Conservation (phyloP, 2,888 invertebrate species). For the Andrena marginata region DNA sequence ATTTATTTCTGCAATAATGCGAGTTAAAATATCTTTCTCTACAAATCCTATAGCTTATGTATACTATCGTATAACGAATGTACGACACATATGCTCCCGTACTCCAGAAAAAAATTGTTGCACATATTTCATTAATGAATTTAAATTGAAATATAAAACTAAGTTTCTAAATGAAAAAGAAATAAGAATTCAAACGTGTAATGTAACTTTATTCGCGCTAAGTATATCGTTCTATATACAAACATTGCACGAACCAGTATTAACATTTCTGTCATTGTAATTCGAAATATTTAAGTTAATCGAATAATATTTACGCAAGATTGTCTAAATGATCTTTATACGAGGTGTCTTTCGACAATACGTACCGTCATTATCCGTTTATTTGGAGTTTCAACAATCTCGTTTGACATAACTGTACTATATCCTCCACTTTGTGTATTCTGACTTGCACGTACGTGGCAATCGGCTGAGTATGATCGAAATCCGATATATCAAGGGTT, state of each 20-base stretch:
- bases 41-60: background rate
- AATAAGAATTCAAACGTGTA: background rate
- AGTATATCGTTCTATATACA: too few relatives aligned
- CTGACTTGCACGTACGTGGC: slow-evolving; percentile 43
- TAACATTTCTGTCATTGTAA: background rate
- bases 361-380: slow-evolving; percentile 79
- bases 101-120: background rate
- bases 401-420: slow-evolving; percentile 63
- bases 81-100: too few relatives aligned
- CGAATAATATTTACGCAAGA: background rate
- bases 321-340: background rate
- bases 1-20: background rate
- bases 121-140: background rate
- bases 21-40: background rate
- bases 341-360: slow-evolving; percentile 18
- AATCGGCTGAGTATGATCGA: slow-evolving; percentile 14
- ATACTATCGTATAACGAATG: background rate
- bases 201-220: background rate
- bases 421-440: slow-evolving; percentile 15
- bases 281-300: slow-evolving; percentile 15
- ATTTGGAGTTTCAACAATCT: slow-evolving; percentile 68
- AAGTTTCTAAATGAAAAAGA: background rate
- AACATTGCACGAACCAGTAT: too few relatives aligned
- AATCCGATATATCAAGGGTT: slow-evolving; percentile 22
- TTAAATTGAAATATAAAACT: background rate